Evolutionary conservation across 2,888 invertebrate genomes (phyloP), one percentile per base, ranked within the genome.

Genomic region (Noctua janthina): DNA sequence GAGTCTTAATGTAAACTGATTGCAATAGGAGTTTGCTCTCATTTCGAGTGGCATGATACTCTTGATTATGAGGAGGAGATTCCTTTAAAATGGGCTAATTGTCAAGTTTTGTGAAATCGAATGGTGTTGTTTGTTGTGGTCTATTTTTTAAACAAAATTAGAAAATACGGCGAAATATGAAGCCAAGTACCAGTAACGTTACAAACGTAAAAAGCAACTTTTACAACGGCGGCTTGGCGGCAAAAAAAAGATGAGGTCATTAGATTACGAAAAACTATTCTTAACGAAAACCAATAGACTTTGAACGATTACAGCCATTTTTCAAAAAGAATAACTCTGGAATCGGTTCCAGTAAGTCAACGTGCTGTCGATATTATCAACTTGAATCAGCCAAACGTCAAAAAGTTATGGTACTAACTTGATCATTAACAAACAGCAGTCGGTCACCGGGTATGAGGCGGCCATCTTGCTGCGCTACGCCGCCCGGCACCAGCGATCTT

Each of bases 381-480:
- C 2, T 66, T 43, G 1, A 43, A 67, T 23, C 29, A n/a, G n/a
- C 10, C 6, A 66, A 43, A 43, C n/a, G 5, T 23, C 35, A 0
- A 43, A 23, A 64, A 1, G 17, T 5, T 64, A 3, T 23, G 0
- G 35, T 15, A 79, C 77, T 76, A 54, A 96, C 98, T 92, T 98
- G 99, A 87, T 99, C 99, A 95, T 99, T 99, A 86, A 99, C 99
- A 92, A 99, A 99, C 54, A 99, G 97, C 90, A 99, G 97, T 75
- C 99, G 97, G 97, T 99, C 99, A 6, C 99, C 99, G 2, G 99
- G 99, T 88, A 99, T 99, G 81, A 99, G 98, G 39, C 99, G 98
- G n/a, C 99, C 99, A 95, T 99, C 99, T 90, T 99, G 97, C 94
- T 99, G 99, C 69, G 99, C 99, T 74, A 99, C 99, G 39, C 99